Base-by-base conservation (phyloP, 2,797 vertebrate species). In the Sphenopsis melanotis region DNA sequence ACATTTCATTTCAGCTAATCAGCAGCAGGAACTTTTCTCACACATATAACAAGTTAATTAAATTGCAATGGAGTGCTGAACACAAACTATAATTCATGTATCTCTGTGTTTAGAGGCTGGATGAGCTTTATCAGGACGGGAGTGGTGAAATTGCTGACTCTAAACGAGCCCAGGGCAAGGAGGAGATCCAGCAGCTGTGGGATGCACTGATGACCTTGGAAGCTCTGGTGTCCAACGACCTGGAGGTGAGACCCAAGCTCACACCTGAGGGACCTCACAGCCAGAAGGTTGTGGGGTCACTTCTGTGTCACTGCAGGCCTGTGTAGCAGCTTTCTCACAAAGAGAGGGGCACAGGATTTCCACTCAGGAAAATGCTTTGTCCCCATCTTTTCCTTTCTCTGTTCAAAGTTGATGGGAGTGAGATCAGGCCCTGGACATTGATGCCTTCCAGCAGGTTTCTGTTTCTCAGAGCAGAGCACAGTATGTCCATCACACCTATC, bases 191-290 rank as follows among this genome's bases (percentile, higher is more conserved):
- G 1, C 95, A 98, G 89, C 96, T 99, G 19, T 95, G 88, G 46
- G 91, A 98, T 5, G 71, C 46, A 2, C 97, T 99, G 77, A 98
- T 99, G 98, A 95, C 78, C 7, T 89, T 98, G 96, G 99, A 99
- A 96, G 95, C 98, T 70, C 97, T 98, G 91, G 87, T 98, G 20
- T 96, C 98, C n/a, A 98, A 97, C 42, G 98, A 99, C 96, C 83
- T 99, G 70, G 98, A 99, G 98, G 99, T 99, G 88, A 93, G 97
- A 34, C 19, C 24, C 36, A 29, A 29, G 72, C 75, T 64, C 39
- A 8, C 19, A 80, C 44, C 57, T 53, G 42, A 4, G 50, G 61
- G 8, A 71, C 13, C 36, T 83, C 72, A 21, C 56, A 42, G 36
- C 72, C 71, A 86, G 32, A 50, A 34, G 0, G 0, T 1, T 4